Evolutionary conservation across 2,113 vertebrate species (phyloP), one percentile per base, ranked within the genome.

Genomic region (Leptosomus discolor): DNA sequence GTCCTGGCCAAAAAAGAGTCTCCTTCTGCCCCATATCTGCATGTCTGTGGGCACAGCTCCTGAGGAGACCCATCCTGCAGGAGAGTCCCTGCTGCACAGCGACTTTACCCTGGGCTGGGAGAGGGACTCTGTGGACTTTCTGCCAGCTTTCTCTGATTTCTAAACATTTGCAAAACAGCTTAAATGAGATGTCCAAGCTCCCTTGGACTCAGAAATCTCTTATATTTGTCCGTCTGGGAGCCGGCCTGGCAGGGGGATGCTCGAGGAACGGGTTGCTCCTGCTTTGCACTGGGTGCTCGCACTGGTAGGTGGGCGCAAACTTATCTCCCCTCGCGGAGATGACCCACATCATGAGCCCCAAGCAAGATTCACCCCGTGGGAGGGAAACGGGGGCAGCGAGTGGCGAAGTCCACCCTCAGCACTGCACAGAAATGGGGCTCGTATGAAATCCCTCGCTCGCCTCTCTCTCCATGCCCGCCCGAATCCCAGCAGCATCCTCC

Each of bases 21-120:
- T 43, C 48, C 1, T 73, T 68, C 41, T 60, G 14, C 45, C 36
- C 39, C n/a, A 0, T 24, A 48, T 20, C 34, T 69, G 82, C 15
- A 0, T 14, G n/a, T 36, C 60, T 1, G 0, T 20, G 63, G 39
- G 79, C 57, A 51, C 48, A 56, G 34, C 15, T 69, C 83, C 17
- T 0, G 0, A 32, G 56, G 51, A 34, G 27, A 50, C 2, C 0
- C 1, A 2, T 80, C 61, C 83, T 57, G 56, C 5, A 18, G 77
- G 60, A 65, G 58, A 48, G 46, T 9, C 46, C 30, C 41, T 46
- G 41, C 73, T 46, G 69, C 57, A 13, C 51, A 4, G 41, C 4
- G 4, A 23, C 39, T 65, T 70, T 30, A 23, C 16, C 26, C 34
- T 48, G 75, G 17, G 17, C 30, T 54, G 41, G 58, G 48, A 74